phyloP scores from a whole-genome alignment of 2,888 invertebrate genomes.

The Drosophila tanythrix region DNA sequence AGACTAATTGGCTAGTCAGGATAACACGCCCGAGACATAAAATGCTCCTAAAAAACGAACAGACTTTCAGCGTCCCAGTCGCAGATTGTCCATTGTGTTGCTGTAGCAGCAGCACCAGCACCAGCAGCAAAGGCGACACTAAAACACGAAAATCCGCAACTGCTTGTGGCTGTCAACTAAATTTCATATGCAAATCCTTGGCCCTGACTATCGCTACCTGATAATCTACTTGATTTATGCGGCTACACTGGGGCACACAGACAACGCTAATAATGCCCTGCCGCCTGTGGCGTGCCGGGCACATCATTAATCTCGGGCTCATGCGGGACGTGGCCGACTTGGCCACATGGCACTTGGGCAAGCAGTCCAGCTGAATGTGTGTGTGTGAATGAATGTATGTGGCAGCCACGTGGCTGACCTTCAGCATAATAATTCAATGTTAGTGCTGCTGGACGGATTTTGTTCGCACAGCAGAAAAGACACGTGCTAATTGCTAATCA shows the following conservation, averaged over 20 bases:
- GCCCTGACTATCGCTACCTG: conserved; percentile 74
- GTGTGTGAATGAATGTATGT: conserved; percentile 2
- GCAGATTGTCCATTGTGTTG: conserved; percentile 6
- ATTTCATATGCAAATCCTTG: conserved; percentile 79
- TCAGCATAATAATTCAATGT: conserved; percentile 75
- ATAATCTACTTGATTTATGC: conserved; percentile 77
- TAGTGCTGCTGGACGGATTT: conserved; percentile 34
- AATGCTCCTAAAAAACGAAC: conserved; percentile 19
- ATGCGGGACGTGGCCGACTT: conserved; percentile 63
- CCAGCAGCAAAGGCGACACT: conserved; percentile 11
- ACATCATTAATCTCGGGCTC: conserved; percentile 74
- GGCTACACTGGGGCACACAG: conserved; percentile 53
- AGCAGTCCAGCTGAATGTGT: conserved; percentile 4
- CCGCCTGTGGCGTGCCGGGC: conserved; percentile 52
- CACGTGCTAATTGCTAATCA: conserved; percentile 80
- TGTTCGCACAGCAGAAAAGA: conserved; percentile 45
- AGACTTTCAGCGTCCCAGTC: conserved; percentile 3
- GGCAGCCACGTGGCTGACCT: conserved; percentile 65
- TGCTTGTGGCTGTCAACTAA: conserved; percentile 74
- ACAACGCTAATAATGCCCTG: conserved; percentile 62
- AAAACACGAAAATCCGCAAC: conserved; percentile 46
- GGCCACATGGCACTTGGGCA: conserved; percentile 10
- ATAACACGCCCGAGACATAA: conserved; percentile 30
- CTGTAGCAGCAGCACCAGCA: neutral
- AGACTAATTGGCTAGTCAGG: conserved; percentile 49